phyloP scores from a whole-genome alignment of 2,797 vertebrate genomes.

The Bovichtus diacanthus region DNA sequence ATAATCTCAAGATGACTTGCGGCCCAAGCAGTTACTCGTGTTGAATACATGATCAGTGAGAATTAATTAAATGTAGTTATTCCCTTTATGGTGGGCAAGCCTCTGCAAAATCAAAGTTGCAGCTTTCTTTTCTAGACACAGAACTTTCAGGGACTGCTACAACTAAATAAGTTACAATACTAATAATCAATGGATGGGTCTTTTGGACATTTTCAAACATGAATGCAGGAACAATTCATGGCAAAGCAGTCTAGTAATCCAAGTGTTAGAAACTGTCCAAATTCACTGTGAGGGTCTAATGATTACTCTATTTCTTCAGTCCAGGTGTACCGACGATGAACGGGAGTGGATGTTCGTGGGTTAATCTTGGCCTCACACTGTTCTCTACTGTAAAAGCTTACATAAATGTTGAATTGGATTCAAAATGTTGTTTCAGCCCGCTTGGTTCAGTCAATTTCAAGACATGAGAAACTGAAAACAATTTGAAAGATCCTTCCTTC shows the following conservation, averaged over 20 bases:
- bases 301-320: background rate
- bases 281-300: background rate
- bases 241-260: background rate
- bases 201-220: background rate
- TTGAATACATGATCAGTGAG: constrained; percentile 56
- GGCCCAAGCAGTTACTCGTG: constrained; percentile 24
- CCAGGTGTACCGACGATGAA: background rate
- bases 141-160: background rate
- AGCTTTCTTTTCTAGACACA: background rate
- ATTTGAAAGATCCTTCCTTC: background rate
- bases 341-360: background rate
- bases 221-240: background rate
- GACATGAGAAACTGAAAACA: background rate
- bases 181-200: too few relatives aligned
- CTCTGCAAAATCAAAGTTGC: background rate
- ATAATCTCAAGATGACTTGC: constrained; percentile 55
- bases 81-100: background rate
- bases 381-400: background rate
- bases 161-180: background rate
- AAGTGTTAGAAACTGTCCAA: background rate
- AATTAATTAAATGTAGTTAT: constrained; percentile 13
- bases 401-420: constrained; percentile 3
- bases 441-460: background rate
- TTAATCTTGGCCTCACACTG: background rate
- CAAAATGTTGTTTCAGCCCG: background rate